Conservation (phyloP, 2,888 invertebrate species). For the Caenorhabditis doughertyi region DNA sequence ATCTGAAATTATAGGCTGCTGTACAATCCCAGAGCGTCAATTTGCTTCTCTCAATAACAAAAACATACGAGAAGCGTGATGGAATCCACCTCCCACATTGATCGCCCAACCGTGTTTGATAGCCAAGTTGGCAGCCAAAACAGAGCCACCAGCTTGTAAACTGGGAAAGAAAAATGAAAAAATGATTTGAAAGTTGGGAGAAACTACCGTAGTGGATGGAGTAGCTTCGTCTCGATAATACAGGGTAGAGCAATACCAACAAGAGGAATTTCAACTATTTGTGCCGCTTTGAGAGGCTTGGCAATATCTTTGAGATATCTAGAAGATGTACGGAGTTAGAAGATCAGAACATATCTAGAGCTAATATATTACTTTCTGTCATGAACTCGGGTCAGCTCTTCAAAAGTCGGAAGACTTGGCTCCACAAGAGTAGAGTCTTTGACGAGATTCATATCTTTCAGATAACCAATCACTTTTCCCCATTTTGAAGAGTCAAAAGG, state of each 20-base stretch:
- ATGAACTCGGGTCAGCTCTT: constrained; percentile 89
- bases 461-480: constrained; percentile 86
- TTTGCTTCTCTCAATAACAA: constrained; percentile 17
- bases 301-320: constrained; percentile 54
- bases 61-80: constrained; percentile 88
- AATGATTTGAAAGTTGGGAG: neutral
- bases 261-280: constrained; percentile 49
- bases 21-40: constrained; percentile 44
- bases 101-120: constrained; percentile 92
- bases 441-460: constrained; percentile 86
- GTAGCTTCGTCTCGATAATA: constrained; percentile 49
- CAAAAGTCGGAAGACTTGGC: constrained; percentile 88
- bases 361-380: constrained; percentile 85
- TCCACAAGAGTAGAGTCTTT: constrained; percentile 86
- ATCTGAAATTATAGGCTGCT: constrained; percentile 82
- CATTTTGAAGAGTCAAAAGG: constrained; percentile 93
- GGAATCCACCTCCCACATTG: constrained; percentile 94
- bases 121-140: constrained; percentile 89
- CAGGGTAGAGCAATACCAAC: constrained; percentile 46
- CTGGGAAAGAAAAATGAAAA: constrained; percentile 48
- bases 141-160: constrained; percentile 88
- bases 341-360: neutral
- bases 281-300: constrained; percentile 46
- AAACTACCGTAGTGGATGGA: constrained; percentile 48
- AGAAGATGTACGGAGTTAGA: too few relatives aligned